Evolutionary conservation across 2,113 vertebrate species (phyloP), one percentile per base, ranked within the genome.

Genomic region (Hyperopisus bebe): DNA sequence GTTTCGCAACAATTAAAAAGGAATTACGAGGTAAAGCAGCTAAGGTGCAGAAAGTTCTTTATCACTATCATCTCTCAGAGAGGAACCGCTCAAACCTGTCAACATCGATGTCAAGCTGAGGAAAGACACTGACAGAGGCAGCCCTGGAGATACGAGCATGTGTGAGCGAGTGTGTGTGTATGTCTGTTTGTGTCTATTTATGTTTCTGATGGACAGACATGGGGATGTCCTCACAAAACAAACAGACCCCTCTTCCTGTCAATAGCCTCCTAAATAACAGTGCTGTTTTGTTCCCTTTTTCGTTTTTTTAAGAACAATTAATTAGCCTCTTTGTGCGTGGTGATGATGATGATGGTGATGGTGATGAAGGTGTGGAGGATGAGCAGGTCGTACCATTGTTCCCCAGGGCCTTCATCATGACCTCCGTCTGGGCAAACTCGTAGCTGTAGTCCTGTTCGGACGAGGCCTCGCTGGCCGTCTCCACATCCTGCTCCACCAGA

Each of bases 391-490:
- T 95, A 99, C 98, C 98, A 24, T 99, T 98, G 90, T 95, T 98
- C 87, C 96, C 98, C 90, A 99, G 95, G 0, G 98, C 98, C 92
- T 99, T 99, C 98, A 99, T 99, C 93, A 99, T 99, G 89, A 99
- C 98, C 93, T 99, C 98, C 97, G 98, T 99, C 95, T 99, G 98
- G 51, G 98, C 98, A 92, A 99, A 99, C 93, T 99, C 98, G 0
- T 99, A 99, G 94, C 96, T 99, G 92, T 99, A 99, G 93, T 99
- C 98, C 90, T 97, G 97, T 91, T 99, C 98, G 0, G 98, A 99
- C n/a, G 98, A 99, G 5, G 98, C 97, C 94, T 99, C 98, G n/a
- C 98, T 99, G 88, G 97, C 96, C 0, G 97, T 97, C 91, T 99
- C 98, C 91, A 98, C 80, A 51, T 99, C 98, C 9, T 93, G 96